These are phyloP conservation scores for Stegostoma tigrinum DNA, from an alignment of 2,113 vertebrate species.

Conservation along the genomic window DNA sequence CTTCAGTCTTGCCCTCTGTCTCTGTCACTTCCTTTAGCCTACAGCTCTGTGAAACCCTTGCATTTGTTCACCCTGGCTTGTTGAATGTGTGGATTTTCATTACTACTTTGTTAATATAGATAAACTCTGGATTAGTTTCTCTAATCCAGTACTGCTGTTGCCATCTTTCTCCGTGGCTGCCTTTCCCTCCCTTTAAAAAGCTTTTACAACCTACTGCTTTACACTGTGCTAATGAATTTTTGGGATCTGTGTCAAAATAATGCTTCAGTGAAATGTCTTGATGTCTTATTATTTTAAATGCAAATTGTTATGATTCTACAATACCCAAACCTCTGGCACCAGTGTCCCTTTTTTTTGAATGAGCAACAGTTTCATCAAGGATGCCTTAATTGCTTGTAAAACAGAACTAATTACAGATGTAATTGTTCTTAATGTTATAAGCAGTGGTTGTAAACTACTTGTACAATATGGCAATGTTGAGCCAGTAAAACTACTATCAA, in stretches of 20 bases:
- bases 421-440: neutral
- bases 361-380: neutral
- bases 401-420: neutral
- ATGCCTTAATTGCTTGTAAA: neutral
- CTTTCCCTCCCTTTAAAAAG: neutral
- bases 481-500: neutral
- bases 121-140: neutral
- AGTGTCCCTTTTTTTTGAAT: neutral
- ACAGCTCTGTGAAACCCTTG: neutral
- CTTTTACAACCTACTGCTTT: neutral
- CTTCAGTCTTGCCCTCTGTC: neutral
- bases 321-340: neutral
- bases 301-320: neutral
- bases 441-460: neutral
- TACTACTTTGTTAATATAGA: neutral
- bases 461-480: neutral
- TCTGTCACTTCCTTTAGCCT: neutral
- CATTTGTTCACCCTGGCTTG: neutral
- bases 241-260: neutral
- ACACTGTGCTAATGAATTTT: neutral
- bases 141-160: too few species aligned
- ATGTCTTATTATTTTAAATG: neutral
- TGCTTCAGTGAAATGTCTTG: neutral
- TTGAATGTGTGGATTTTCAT: neutral
- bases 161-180: neutral